Evolutionary conservation across 2,888 invertebrate genomes (phyloP), one percentile per base, ranked within the genome.

Genomic region (Diogma glabrata): DNA sequence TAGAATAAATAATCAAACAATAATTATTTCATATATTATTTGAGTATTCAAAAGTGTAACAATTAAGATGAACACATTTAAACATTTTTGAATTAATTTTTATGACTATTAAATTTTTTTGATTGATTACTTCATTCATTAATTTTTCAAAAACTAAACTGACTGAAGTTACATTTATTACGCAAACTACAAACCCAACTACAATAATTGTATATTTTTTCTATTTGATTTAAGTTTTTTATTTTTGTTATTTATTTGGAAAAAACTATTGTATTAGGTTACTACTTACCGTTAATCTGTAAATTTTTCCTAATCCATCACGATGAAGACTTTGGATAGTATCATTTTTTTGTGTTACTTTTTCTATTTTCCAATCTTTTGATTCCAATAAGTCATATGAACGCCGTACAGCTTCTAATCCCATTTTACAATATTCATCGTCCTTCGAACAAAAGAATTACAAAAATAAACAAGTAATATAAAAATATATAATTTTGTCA

Each of bases 301-400:
- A 86, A 49, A 88, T 79, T 68, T 86, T 89, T n/a, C 83, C 82
- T 55, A 77, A 75, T 57, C 75, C 75, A 12, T 74, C 73, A 40
- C 75, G 62, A 36, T 72, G 70, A 61, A 75, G 72, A 56, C 73
- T 73, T 57, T 75, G 75, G 23, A 85, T 77, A 6, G 77, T 67
- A 63, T 88, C 90, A 0, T 81, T 76, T 40, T 65, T 64, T 3
- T 68, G 68, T 26, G 77, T 76, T 7, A 75, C 71, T 56, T 75
- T 78, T 69, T 86, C 75, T 59, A 75, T 61, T 62, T 77, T 84
- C 92, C 92, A 92, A 56, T 81, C 79, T 1, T 75, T 67, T 22
- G 78, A 72, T 57, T 78, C 76, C 17, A 88, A 67, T 4, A 85
- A 72, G 8, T 75, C 74, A 72, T 78, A 79, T 0, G 86, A 79